phyloP scores from a whole-genome alignment of 2,888 invertebrate genomes.

The Marasmarcha lunaedactyla region DNA sequence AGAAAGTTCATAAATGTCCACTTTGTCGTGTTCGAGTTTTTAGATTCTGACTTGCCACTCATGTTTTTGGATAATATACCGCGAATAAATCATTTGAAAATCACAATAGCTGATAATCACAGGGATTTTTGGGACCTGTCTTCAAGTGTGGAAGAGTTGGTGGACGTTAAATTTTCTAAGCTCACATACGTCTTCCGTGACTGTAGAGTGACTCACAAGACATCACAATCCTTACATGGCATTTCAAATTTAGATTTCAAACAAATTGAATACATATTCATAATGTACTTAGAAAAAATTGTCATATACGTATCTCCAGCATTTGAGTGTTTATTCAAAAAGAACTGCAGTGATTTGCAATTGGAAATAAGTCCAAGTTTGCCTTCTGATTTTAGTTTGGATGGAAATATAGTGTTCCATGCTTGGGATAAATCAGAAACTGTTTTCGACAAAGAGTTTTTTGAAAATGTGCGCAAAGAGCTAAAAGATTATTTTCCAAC shows the following conservation, averaged over 20 bases:
- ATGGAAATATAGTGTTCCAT: conserved; percentile 29
- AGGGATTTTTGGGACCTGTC: conserved; percentile 20
- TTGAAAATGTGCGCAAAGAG: conserved; percentile 17
- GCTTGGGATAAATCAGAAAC: conserved; percentile 27
- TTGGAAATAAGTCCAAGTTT: conserved; percentile 19
- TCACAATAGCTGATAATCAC: conserved; percentile 28
- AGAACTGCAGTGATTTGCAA: conserved; percentile 21
- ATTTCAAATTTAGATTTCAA: conserved; percentile 23
- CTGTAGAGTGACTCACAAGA: conserved; percentile 24
- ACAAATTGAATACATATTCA: conserved; percentile 27
- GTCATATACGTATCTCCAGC: conserved; percentile 26
- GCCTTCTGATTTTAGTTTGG: conserved; percentile 24
- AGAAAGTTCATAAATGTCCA: conserved; percentile 23
- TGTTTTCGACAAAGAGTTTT: conserved; percentile 23
- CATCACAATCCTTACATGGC: conserved; percentile 20
- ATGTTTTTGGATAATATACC: conserved; percentile 22
- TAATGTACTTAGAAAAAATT: conserved; percentile 29
- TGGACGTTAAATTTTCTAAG: conserved; percentile 16
- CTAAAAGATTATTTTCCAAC: conserved; percentile 29
- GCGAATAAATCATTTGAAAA: conserved; percentile 19
- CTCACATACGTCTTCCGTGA: conserved; percentile 23
- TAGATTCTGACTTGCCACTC: conserved; percentile 22
- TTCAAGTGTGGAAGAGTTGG: conserved; percentile 6
- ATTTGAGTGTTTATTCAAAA: conserved; percentile 20
- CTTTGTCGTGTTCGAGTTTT: conserved; percentile 25